phyloP scores from a whole-genome alignment of 2,888 invertebrate species.

The Rhingia campestris region DNA sequence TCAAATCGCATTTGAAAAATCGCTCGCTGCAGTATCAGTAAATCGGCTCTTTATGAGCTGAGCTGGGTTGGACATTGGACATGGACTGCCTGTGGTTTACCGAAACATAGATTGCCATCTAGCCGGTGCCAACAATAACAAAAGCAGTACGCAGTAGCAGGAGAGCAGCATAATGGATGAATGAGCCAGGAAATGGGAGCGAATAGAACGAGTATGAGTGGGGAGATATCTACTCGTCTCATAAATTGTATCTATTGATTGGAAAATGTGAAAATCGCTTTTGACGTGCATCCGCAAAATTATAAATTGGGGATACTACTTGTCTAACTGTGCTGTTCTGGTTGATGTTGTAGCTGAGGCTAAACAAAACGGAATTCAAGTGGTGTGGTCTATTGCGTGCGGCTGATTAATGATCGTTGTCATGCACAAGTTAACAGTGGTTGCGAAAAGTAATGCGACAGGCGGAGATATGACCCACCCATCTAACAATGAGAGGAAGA shows the following conservation, averaged over 20 bases:
- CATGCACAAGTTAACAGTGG: background rate
- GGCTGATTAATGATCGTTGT: slow-evolving; percentile 34
- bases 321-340: background rate
- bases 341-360: background rate
- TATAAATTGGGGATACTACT: slow-evolving; percentile 54
- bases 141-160: slow-evolving; percentile 29
- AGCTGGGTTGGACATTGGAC: background rate
- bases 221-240: slow-evolving; percentile 22
- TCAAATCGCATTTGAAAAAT: slow-evolving; percentile 68
- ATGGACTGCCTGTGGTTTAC: slow-evolving; percentile 54
- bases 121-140: slow-evolving; percentile 22
- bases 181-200: slow-evolving; percentile 61
- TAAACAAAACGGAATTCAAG: background rate
- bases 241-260: slow-evolving; percentile 71
- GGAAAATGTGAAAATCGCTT: slow-evolving; percentile 71
- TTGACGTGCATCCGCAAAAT: slow-evolving; percentile 58
- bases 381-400: slow-evolving; percentile 9
- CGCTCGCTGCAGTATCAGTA: slow-evolving; percentile 43
- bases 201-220: slow-evolving; percentile 50
- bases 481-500: no score
- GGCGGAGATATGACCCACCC: no score
- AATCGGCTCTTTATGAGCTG: slow-evolving; percentile 31
- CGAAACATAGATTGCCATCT: slow-evolving; percentile 61
- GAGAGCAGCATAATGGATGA: slow-evolving; percentile 44
- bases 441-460: background rate